These are phyloP conservation scores for Mola mola DNA, from an alignment of 2,113 vertebrate species.

Conservation along the genomic window DNA sequence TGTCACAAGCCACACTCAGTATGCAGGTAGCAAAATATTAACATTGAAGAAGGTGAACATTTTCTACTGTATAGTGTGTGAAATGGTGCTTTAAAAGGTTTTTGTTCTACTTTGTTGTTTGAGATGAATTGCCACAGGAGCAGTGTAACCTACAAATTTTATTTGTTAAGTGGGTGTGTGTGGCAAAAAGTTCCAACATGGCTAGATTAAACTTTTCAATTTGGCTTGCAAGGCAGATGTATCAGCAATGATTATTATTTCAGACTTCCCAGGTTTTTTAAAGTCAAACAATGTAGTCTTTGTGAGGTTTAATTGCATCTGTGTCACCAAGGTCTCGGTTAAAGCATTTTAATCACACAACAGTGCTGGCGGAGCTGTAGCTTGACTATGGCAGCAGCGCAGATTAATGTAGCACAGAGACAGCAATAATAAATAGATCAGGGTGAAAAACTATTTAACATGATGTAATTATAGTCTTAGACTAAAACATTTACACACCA, in stretches of 20 bases:
- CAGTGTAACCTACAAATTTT: background rate
- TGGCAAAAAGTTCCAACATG: no score
- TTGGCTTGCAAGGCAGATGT: background rate
- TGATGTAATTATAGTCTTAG: constrained; percentile 51
- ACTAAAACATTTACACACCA: constrained; percentile 36
- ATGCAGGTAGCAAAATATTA: no score
- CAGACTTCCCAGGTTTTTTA: constrained; percentile 8
- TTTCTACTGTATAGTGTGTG: background rate
- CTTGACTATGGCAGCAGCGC: constrained; percentile 9
- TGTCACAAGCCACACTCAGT: background rate
- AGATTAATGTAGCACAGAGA: constrained; percentile 27
- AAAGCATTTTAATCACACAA: constrained; percentile 16
- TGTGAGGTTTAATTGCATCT: background rate
- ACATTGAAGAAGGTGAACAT: no score
- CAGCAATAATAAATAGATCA: constrained; percentile 61
- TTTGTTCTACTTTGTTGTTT: background rate
- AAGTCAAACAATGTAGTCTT: constrained; percentile 24
- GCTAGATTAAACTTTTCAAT: background rate
- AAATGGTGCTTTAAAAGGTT: no score
- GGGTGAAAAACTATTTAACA: constrained; percentile 51
- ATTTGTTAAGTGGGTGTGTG: no score
- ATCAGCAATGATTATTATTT: constrained; percentile 17
- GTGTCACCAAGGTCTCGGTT: constrained; percentile 7
- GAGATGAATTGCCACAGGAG: no score
- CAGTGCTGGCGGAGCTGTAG: constrained; percentile 19